Evolutionary conservation across 2,888 invertebrate species (phyloP).

Genomic region (Chloroclystis v-ata): DNA sequence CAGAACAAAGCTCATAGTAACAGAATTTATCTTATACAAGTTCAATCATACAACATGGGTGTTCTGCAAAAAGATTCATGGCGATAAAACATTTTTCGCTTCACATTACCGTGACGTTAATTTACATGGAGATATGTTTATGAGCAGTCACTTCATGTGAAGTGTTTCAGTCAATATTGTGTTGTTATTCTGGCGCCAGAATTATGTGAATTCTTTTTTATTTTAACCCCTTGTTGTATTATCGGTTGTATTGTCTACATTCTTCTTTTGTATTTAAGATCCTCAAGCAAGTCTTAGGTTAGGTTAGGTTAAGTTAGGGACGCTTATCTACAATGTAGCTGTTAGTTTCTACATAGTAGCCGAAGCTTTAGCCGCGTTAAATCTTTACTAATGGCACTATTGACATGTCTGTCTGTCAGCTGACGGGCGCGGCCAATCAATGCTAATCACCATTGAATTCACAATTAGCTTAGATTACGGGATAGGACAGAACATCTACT

Average conservation of each 20-base stretch:
- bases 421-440: constrained; percentile 26
- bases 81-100: constrained; percentile 1
- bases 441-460: constrained; percentile 18
- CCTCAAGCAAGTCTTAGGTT: no score
- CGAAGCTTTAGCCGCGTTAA: background rate
- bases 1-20: no score
- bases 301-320: no score
- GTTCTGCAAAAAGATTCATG: constrained; percentile 1
- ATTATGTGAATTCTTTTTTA: background rate
- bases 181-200: constrained; percentile 1
- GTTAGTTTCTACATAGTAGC: no score
- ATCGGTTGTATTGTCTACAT: no score
- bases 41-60: constrained; percentile 4
- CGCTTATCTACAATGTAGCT: no score
- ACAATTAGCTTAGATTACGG: constrained; percentile 18
- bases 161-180: background rate
- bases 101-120: background rate
- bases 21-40: background rate
- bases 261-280: no score
- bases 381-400: constrained; percentile 18
- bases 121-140: constrained; percentile 4
- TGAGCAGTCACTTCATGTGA: background rate
- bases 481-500: no score
- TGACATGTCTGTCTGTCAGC: constrained; percentile 25
- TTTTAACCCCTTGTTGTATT: background rate